Evolutionary conservation across 1,140 invertebrate species (phyloP), one percentile per base, ranked within the genome.

Genomic region (Schlechtendalia chinensis): DNA sequence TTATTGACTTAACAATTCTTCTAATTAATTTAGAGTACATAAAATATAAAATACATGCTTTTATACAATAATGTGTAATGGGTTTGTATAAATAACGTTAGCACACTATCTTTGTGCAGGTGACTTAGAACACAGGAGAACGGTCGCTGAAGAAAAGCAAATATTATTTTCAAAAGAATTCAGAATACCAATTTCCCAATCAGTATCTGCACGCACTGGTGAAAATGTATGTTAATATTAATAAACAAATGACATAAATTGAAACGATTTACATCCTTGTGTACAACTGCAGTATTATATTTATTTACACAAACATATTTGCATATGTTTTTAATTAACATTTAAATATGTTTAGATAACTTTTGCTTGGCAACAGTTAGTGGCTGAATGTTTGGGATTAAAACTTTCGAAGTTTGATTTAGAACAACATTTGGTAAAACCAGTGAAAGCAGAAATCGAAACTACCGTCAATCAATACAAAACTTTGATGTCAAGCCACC

Each of bases 171-270:
- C 89, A 84, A 79, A 91, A 74, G 93, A 95, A 17, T 91, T 89
- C 84, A 93, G 93, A 61, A 89, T 91, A 83, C 87, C 95, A 84
- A 88, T 89, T 74, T 91, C 89, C 84, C 91, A 91, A 85, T 91
- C 92, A 83, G 91, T 95, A 63, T 96, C 94, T 12, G 94, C 94
- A 16, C 92, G 94, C 86, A 96, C 94, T 45, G 94, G 94, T 16
- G 95, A 97, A 89, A 91, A 91, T 86, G 94, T 96, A 87, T 88
- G 87, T 86, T 39, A 47, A 47, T 39, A 17, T 72, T 50, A 47
- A 45, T 17, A 63, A 61, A 32, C n/a, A 63, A 32, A 61, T 29
- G 17, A 19, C 27, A 16, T 61, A 50, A 39, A 39, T 39, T 8
- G 32, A 39, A 39, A 39, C 8, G 8, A 39, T 39, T 39, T 39